Percentiles rank a stretch among this genome's conserved stretches.
These are phyloP conservation scores for Falco cherrug DNA, from an alignment of 2,797 vertebrate genomes.

Conservation along the genomic window DNA sequence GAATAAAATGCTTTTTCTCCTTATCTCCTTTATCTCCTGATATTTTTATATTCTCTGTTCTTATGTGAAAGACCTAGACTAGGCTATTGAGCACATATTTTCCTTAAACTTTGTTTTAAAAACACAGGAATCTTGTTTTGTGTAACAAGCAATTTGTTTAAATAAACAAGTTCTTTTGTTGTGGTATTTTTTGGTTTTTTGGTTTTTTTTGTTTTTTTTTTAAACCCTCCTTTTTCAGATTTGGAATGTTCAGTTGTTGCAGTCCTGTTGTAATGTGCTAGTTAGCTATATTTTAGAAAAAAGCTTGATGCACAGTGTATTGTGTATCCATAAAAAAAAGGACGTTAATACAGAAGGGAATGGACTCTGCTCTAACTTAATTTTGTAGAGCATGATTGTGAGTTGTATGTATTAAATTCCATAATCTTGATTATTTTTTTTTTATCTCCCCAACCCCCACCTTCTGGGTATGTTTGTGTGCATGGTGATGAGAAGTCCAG, in stretches of 20 bases:
- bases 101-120: neutral
- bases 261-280: neutral
- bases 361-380: neutral
- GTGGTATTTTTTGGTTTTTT: too few species aligned
- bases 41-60: neutral
- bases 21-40: neutral
- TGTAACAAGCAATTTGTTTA: neutral
- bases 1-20: neutral
- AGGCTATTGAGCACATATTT: neutral
- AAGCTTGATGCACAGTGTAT: neutral
- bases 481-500: neutral
- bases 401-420: neutral
- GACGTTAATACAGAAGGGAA: neutral
- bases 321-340: neutral
- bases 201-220: neutral
- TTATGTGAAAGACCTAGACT: neutral
- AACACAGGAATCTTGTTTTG: neutral
- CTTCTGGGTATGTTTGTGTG: neutral
- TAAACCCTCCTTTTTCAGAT: neutral
- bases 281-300: neutral
- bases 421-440: neutral
- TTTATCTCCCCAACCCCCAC: neutral
- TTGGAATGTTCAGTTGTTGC: neutral
- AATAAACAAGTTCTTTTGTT: neutral
- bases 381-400: neutral